Conservation (phyloP, 2,797 vertebrate species). For the Monodelphis domestica region DNA sequence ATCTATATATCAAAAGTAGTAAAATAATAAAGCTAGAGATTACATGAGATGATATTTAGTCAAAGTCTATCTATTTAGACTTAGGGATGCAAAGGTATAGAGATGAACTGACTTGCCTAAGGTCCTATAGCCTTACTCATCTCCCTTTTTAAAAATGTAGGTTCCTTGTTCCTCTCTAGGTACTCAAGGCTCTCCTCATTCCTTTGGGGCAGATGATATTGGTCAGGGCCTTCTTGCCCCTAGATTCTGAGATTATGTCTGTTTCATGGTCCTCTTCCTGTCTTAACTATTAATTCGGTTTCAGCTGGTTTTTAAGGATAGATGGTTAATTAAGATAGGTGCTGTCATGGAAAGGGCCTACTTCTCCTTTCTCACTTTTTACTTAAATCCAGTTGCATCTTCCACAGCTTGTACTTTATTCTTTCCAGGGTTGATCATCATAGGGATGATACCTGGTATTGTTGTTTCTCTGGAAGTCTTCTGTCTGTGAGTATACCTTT, state of each 20-base stretch:
- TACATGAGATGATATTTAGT: background rate
- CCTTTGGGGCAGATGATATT: background rate
- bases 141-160: background rate
- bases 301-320: background rate
- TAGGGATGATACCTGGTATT: background rate
- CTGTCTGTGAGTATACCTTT: background rate
- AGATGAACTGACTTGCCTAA: background rate
- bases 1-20: background rate
- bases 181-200: background rate
- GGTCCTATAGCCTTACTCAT: background rate
- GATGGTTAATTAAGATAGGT: background rate
- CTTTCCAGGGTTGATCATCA: background rate
- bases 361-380: background rate
- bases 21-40: background rate
- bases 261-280: background rate
- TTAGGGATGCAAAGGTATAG: background rate
- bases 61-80: background rate
- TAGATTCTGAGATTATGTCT: background rate
- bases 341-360: background rate
- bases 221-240: background rate
- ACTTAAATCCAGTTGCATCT: background rate
- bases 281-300: background rate
- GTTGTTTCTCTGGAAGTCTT: background rate
- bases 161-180: background rate
- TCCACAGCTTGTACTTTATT: background rate